phyloP scores from a whole-genome alignment of 64 coral and sea anemone species.

The Actinia equina region DNA sequence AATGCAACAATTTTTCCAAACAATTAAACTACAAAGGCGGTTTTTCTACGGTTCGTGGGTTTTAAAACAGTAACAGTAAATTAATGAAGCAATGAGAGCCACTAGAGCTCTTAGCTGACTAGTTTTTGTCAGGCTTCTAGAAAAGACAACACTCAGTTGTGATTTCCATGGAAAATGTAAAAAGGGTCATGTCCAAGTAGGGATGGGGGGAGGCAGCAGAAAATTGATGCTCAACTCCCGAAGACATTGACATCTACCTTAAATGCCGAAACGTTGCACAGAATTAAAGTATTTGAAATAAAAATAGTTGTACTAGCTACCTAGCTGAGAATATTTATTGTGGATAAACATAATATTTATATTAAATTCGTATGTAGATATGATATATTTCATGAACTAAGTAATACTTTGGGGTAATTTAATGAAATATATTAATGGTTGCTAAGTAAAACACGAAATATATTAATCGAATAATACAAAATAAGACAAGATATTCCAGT shows the following conservation, averaged over 20 bases:
- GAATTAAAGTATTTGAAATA: too few relatives aligned
- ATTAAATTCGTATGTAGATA: neutral
- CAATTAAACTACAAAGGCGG: neutral
- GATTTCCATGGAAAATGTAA: neutral
- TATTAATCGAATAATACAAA: neutral
- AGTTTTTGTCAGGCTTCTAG: neutral
- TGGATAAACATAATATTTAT: neutral
- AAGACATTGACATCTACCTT: too few relatives aligned
- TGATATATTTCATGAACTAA: neutral
- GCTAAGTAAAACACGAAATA: neutral
- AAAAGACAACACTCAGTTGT: neutral
- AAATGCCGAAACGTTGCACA: too few relatives aligned
- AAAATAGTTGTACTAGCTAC: too few relatives aligned
- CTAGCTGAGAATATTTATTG: neutral
- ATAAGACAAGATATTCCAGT: too few relatives aligned
- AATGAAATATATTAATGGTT: neutral
- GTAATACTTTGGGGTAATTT: neutral
- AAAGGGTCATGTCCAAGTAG: neutral
- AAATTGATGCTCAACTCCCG: neutral
- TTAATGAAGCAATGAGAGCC: neutral
- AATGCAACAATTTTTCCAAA: neutral
- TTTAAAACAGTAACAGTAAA: neutral
- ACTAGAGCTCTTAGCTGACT: neutral
- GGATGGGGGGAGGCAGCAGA: neutral
- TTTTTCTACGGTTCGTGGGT: neutral